Base-by-base conservation (phyloP, 2,888 invertebrate species). In the Oxystoma pomonae region DNA sequence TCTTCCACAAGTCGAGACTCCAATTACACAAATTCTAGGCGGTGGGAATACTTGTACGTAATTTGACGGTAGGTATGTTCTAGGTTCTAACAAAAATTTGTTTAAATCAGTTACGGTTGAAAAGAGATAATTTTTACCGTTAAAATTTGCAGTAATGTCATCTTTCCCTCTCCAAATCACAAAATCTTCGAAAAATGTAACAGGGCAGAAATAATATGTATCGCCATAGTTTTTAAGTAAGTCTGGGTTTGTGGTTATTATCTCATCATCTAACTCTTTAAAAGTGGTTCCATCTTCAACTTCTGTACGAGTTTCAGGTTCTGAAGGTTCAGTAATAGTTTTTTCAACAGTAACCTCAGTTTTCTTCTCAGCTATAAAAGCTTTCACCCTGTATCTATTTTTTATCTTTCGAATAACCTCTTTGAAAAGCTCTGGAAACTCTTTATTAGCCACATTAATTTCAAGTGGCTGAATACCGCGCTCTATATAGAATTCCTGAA, bases 81-180 rank as follows among this genome's bases (percentile, higher is more conserved):
- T 76, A 1, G 86, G 81, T 71, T 84, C 80, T 16, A 75, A 73
- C 53, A 84, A 71, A 75, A 88, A 89, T 68, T 78, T 69, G 50
- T 81, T 75, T 58, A 83, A 71, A 66, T 82, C 83, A 60, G 81
- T 76, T 72, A 83, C 81, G 55, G 81, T 84, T 20, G 82, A 80
- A 68, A 86, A 81, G 57, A 82, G 80, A 75, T 87, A 84, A 1
- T 84, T 67, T 77, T 83, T 84, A 64, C 85, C 82, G 67, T 83
- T 77, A 69, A 83, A 85, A 69, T 82, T 82, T 0, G 81, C 78
- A 18, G 81, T 75, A 69, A 81, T 84, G 62, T 86, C 82, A 55
- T 82, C 76, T 74, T 84, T 86, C n/a, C 88, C 89, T 76, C 82
- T 83, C 84, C 87, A 85, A 18, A 89, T 73, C 9, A 86, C 79